Evolutionary conservation across 2,797 vertebrate species (phyloP), one percentile per base, ranked within the genome.

Genomic region (Momotus momota): DNA sequence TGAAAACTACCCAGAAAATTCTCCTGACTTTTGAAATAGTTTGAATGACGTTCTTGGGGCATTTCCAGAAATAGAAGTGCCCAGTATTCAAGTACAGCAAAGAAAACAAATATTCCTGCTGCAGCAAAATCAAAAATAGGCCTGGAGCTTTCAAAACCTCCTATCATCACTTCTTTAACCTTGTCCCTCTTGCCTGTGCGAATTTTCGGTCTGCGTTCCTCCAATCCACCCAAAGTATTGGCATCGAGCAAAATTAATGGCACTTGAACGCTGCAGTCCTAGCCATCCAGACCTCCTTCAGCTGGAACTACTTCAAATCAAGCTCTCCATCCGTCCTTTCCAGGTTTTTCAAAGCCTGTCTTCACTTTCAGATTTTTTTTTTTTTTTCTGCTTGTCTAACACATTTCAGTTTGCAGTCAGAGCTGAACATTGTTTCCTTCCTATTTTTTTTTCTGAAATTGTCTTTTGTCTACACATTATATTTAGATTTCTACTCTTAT

Each of bases 61-160:
- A 26, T 75, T 93, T 86, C 94, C 87, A 93, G 77, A 88, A 96
- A 96, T 91, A 94, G 93, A 96, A 93, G 71, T 81, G 93, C 85
- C 95, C 96, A 75, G 38, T 22, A 45, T 70, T 81, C 69, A 29
- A 93, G 85, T 15, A 21, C 20, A 89, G 81, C 67, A 49, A 75
- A 57, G 84, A 92, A 73, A 93, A 65, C 19, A 84, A 94, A 95
- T 87, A 58, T 52, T 41, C 91, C 82, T 95, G 73, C 80, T 75
- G 72, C 93, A 89, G 89, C 95, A 93, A 91, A 94, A 94, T 38
- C 94, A 52, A 77, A 91, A 97, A 90, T 66, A 96, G 80, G 79
- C 91, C 27, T 26, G 35, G 91, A 94, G 94, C 87, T 81, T 61
- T 81, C 87, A 35, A 84, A 90, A 38, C 43, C 71, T 91, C 58